Evolutionary conservation across 2,113 vertebrate species (phyloP), one percentile per base, ranked within the genome.

Genomic region (Entosphenus tridentatus): DNA sequence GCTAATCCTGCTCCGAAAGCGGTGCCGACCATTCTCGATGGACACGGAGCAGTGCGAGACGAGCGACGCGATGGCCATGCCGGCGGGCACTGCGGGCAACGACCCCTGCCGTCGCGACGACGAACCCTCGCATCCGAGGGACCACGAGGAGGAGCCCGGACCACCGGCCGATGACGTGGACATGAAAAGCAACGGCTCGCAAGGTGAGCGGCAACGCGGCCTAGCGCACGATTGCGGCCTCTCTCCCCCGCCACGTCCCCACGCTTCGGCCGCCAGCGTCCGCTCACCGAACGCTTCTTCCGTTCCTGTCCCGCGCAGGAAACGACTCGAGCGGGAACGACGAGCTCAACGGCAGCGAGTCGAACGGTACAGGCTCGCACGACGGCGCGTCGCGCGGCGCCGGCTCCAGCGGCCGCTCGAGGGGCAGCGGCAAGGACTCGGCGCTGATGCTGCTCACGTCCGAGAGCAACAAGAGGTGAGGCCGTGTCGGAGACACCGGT

Each of bases 161-260:
- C 70, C 72, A 2, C 74, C 84, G 62, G 87, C 84, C 13, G 86
- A 88, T 69, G 90, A 93, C 3, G 77, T 87, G 69, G 88, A 91
- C 73, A 88, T 88, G 82, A 80, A 78, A 1, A 82, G 82, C 73
- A 81, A 82, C 7, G 81, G 85, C 69, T 87, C 82, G 0, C 86
- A 86, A 6, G 83, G 82, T 2, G 86, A 39, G 39, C 39, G 6
- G 39, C 6, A 5, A 39, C 39, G 39, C 39, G 39, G 39, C 39
- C 39, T 39, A 39, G 39, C 39, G 39, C 39, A 39, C 39, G 39
- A 39, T 39, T 39, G 39, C 39, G 6, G 39, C 39, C 39, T 39
- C 39, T 39, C 39, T 39, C 39, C 5, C 39, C 39, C 39, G 39
- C 39, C 39, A 39, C 39, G 39, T 39, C 39, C 39, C 39, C 39